Evolutionary conservation across 2,888 invertebrate genomes (phyloP), one percentile per base, ranked within the genome.

Genomic region (Athetis lepigone): DNA sequence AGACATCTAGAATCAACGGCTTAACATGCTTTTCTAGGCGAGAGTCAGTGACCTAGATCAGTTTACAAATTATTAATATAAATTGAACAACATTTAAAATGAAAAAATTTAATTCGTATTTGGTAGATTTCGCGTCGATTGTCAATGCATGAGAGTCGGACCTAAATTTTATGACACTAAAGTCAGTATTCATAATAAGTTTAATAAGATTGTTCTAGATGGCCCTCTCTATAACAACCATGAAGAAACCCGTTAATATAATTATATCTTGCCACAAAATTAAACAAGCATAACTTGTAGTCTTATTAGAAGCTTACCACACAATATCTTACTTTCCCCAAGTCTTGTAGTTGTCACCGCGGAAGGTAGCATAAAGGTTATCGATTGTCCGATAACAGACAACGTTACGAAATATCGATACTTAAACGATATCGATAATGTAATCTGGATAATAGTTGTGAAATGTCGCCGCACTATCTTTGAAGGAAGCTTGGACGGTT

Each of bases 371-470:
- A 69, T 70, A 76, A 81, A 79, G 81, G 79, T 83, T 79, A 82
- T 82, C 78, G 84, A 74, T 77, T 54, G 74, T 46, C 65, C 62
- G 79, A 78, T 80, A 83, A 73, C 73, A 64, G 67, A 56, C 47
- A 66, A 73, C 51, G 70, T 76, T 82, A 77, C 71, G 77, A 79
- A 81, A 82, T 79, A 80, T 81, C 75, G 76, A 83, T 77, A 77
- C 78, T 77, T 69, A 77, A 73, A 62, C 52, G 61, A 69, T 82
- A 79, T 77, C 75, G 73, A 81, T 76, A 72, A 68, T 76, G 71
- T 75, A 65, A 80, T 82, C 75, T 76, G 60, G 76, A 78, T 78
- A 73, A 71, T 73, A 66, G 60, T 82, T 75, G 75, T 75, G 80
- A 80, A 79, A 83, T 81, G 75, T 79, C 75, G 55, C 63, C 33